Base-by-base conservation (phyloP, 2,797 vertebrate species). In the Onychomys torridus region DNA sequence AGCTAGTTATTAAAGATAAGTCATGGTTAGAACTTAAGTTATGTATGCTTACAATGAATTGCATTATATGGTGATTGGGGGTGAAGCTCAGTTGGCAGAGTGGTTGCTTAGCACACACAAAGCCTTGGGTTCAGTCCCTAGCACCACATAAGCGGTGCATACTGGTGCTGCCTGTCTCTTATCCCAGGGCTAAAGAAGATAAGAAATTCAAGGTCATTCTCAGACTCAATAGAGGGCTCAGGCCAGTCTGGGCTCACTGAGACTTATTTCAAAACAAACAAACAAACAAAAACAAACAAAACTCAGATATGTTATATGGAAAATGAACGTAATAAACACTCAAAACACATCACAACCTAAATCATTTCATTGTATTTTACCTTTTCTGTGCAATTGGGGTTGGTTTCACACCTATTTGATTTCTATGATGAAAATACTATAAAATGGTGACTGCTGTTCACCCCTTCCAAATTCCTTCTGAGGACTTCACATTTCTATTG, bases 351-450 rank as follows among this genome's bases (percentile, higher is more conserved):
- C 49, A 88, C 6, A 52, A 49, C 32, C 65, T 93, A 61, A 67
- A 83, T 78, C 73, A 89, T 77, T 96, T 93, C 57, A 61, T 43
- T 81, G 17, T 21, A n/a, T 82, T 83, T 65, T 90, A 73, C 43
- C 32, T 21, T 43, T 69, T 89, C 37, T 90, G 4, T 93, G 90
- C 40, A 84, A 16, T 87, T 65, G 32, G 34, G 12, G 69, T 86
- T 93, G 34, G 59, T 79, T 85, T 67, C 55, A n/a, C 0, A 14
- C 78, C 25, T 40, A 40, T 37, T 63, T 14, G 37, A 75, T 61
- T 67, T 82, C 8, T 63, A 29, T 76, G n/a, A 29, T 46, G 21
- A 86, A 85, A 88, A 82, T 43, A 25, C 34, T 63, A n/a, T 71
- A 43, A 94, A 86, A 67, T 86, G 59, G 27, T 12, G 2, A 13